phyloP scores from a whole-genome alignment of 1,140 invertebrate genomes.

The Calliphora vicina region DNA sequence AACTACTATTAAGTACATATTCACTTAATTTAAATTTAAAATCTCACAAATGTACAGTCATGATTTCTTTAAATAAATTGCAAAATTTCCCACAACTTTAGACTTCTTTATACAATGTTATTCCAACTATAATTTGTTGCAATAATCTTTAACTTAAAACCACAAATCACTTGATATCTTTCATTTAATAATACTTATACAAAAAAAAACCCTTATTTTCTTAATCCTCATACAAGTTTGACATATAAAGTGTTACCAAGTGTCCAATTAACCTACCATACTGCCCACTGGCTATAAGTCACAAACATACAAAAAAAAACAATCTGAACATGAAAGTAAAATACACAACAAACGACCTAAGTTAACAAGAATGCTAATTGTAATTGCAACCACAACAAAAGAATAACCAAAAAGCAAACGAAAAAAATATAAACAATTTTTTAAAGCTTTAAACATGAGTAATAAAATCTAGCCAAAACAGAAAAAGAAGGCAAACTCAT shows the following conservation, averaged over 20 bases:
- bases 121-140: too few species aligned
- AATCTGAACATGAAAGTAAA: neutral
- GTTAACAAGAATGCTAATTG: conserved; percentile 13
- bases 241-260: neutral
- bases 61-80: too few species aligned
- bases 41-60: too few species aligned
- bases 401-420: neutral
- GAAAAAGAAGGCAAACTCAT: neutral
- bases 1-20: too few species aligned
- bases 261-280: neutral
- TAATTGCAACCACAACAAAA: conserved; percentile 10
- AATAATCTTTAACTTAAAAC: too few species aligned
- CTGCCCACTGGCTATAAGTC: neutral
- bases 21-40: too few species aligned
- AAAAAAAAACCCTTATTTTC: too few species aligned
- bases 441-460: neutral
- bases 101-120: too few species aligned
- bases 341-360: neutral
- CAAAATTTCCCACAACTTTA: too few species aligned
- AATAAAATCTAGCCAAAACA: conserved; percentile 2
- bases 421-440: neutral
- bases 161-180: too few species aligned
- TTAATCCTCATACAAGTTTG: too few species aligned
- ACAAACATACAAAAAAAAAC: neutral
- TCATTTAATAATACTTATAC: too few species aligned